These are phyloP conservation scores for Passer montanus DNA, from an alignment of 2,113 vertebrate species.

Conservation along the genomic window DNA sequence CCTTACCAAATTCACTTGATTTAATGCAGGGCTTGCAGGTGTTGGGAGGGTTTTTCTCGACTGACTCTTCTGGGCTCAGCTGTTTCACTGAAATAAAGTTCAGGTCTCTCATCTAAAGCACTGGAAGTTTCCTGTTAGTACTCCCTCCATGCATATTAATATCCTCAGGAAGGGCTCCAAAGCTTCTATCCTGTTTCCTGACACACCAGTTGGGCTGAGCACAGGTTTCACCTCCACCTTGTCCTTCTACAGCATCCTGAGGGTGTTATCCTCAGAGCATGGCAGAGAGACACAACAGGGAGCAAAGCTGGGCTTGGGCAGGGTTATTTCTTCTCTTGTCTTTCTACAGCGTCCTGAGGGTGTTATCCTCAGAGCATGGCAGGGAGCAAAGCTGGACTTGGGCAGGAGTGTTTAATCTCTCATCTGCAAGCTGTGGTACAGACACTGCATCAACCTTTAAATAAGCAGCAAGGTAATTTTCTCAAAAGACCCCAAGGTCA, in stretches of 20 bases:
- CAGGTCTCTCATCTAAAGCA: background rate
- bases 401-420: no score
- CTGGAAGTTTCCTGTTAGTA: background rate
- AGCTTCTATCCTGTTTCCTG: background rate
- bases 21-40: no score
- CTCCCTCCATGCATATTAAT: background rate
- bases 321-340: background rate
- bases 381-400: no score
- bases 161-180: background rate
- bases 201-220: background rate
- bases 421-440: no score
- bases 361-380: no score
- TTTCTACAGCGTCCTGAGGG: no score
- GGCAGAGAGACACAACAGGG: no score
- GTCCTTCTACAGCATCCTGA: background rate
- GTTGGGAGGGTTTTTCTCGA: fast-evolving
- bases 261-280: background rate
- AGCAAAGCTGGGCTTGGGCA: background rate
- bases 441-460: background rate
- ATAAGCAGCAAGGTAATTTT: background rate
- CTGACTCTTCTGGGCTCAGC: background rate
- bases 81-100: background rate
- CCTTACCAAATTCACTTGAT: no score
- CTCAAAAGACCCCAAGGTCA: background rate
- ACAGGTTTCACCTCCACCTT: background rate